phyloP scores from a whole-genome alignment of 2,113 vertebrate species.

The Hippotragus niger region DNA sequence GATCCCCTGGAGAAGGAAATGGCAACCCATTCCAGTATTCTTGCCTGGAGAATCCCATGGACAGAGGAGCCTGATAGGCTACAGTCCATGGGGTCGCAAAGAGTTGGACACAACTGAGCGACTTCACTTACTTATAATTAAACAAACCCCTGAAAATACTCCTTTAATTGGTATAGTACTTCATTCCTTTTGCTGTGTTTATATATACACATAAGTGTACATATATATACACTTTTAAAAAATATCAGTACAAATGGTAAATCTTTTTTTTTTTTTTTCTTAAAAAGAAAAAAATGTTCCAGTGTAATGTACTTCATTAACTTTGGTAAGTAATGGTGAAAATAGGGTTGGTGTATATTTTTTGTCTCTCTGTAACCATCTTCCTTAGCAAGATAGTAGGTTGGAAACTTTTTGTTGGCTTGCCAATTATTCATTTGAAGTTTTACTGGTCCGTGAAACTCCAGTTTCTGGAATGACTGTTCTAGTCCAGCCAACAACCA shows the following conservation, averaged over 20 bases:
- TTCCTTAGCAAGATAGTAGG: neutral
- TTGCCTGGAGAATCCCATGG: too few species aligned
- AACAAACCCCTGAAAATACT: neutral
- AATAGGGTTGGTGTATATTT: neutral
- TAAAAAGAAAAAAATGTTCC: neutral
- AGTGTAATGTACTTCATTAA: neutral
- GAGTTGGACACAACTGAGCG: too few species aligned
- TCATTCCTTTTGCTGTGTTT: neutral
- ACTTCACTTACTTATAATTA: neutral
- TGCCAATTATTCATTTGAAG: neutral
- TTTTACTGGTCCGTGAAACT: neutral
- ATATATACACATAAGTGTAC: too few species aligned
- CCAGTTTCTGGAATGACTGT: neutral
- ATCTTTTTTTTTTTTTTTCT: neutral
- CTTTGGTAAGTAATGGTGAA: neutral
- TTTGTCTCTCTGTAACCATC: neutral
- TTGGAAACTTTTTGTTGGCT: neutral
- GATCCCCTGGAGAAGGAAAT: too few species aligned
- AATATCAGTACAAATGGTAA: neutral
- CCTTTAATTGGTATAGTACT: neutral
- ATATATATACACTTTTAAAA: neutral
- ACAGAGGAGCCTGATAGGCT: too few species aligned
- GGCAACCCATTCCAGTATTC: too few species aligned
- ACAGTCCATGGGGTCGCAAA: too few species aligned
- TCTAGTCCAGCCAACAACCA: neutral